Base-by-base conservation (phyloP, 2,888 invertebrate genomes). In the Hydraecia micacea region DNA sequence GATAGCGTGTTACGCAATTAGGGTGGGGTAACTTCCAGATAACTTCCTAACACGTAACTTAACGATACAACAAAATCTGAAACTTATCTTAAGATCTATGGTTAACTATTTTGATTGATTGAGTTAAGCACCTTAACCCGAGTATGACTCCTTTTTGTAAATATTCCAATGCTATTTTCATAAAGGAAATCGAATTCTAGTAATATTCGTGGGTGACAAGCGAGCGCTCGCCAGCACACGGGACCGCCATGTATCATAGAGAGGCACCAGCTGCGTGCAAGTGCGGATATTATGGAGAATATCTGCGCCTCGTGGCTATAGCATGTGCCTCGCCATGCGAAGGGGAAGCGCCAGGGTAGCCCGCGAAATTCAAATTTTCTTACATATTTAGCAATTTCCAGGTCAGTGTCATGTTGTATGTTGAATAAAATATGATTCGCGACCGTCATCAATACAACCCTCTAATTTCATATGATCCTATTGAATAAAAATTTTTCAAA, bases 211-310 rank as follows among this genome's bases (percentile, higher is more conserved):
- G 25, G 15, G 60, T 84, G 79, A 79, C 75, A 73, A 76, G 60
- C 68, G 52, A 77, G 52, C 52, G 49, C 32, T 63, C 49, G 75
- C 46, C 66, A 63, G 75, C 83, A 70, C 71, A 69, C 81, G 79
- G 66, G 60, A 18, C 63, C 32, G 75, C 73, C 72, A 79, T 86
- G 78, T 78, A 79, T 86, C 81, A 84, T 46, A 81, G 71, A 70
- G 75, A 25, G 76, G 77, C 69, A 65, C 67, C 87, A 87, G 87
- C 79, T 87, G 87, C 77, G 85, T 68, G 52, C 77, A 68, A 86
- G 69, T 79, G 81, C 73, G 73, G 81, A 72, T 77, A 77, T 69
- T 80, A 69, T 55, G 28, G 42, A 55, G 67, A 73, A 69, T 77
- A 76, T 73, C 73, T 62, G 62, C 65, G 42, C 39, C n/a, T 65